Evolutionary conservation across 2,888 invertebrate species (phyloP), one percentile per base, ranked within the genome.

Genomic region (Stenodera caucasica): DNA sequence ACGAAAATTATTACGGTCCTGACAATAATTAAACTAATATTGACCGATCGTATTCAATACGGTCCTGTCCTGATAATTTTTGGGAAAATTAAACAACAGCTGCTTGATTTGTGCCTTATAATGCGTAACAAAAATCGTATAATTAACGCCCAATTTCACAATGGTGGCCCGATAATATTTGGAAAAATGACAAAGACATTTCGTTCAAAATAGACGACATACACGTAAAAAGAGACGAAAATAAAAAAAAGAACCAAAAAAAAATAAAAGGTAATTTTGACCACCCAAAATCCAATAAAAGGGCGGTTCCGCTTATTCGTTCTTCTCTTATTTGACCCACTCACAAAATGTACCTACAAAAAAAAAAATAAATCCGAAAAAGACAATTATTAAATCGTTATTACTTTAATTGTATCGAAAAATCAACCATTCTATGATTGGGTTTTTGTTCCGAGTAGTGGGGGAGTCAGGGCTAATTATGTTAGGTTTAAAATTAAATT

Each of bases 1-100:
- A 71, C 74, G 72, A 69, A 70, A 73, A 73, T 74, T 71, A 69
- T n/a, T n/a, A n/a, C n/a, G n/a, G n/a, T n/a, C n/a, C n/a, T n/a
- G n/a, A n/a, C n/a, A n/a, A n/a, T n/a, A n/a, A n/a, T n/a, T n/a
- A n/a, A n/a, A n/a, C n/a, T n/a, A n/a, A n/a, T n/a, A n/a, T n/a
- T n/a, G n/a, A n/a, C n/a, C n/a, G n/a, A n/a, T n/a, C n/a, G n/a
- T n/a, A n/a, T n/a, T n/a, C n/a, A 9, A 33, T 45, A 45, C 21
- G 18, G 45, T 45, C 45, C 21, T 45, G 45, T 18, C 18, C 8
- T 8, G 15, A 18, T 7, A 9, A 26, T 26, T 5, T 26, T 26
- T 3, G 26, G 4, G 3, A 5, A 26, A 26, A 56, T 45, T 30
- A 51, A 51, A 51, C 23, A 51, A 32, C 45, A 40, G 49, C 56